Conservation (phyloP, 2,888 invertebrate species). For the Drosophila macrospina region DNA sequence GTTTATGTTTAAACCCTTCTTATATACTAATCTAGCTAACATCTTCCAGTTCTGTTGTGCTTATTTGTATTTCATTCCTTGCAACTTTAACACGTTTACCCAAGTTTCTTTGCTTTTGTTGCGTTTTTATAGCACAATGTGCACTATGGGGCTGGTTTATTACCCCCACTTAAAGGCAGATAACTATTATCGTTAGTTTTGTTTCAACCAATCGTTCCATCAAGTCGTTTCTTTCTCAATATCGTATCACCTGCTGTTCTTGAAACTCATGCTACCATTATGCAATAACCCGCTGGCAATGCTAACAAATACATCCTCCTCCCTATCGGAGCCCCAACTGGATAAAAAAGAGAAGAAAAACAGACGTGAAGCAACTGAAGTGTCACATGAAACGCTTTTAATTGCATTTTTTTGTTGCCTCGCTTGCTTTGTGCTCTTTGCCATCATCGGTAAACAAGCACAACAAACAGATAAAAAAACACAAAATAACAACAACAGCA, state of each 20-base stretch:
- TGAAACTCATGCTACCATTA: slow-evolving; percentile 27
- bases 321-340: background rate
- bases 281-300: slow-evolving; percentile 26
- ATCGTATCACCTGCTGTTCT: slow-evolving; percentile 41
- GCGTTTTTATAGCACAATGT: slow-evolving; percentile 2
- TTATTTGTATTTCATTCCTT: background rate
- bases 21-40: background rate
- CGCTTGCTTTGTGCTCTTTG: slow-evolving; percentile 34
- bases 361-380: slow-evolving; percentile 45
- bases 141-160: background rate
- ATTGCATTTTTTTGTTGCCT: slow-evolving; percentile 64
- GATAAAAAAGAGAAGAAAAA: background rate
- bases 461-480: slow-evolving; percentile 44
- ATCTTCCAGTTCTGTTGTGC: background rate
- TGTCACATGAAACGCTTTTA: slow-evolving; percentile 77
- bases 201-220: slow-evolving; percentile 29
- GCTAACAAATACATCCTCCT: slow-evolving; percentile 31
- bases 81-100: slow-evolving; percentile 16
- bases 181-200: slow-evolving; percentile 57
- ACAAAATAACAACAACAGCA: background rate
- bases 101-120: slow-evolving; percentile 9
- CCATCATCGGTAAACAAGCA: slow-evolving; percentile 45
- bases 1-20: background rate
- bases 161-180: slow-evolving; percentile 11
- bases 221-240: slow-evolving; percentile 26